Evolutionary conservation across 1,140 invertebrate species (phyloP), one percentile per base, ranked within the genome.

Genomic region (Chrysoperla carnea): DNA sequence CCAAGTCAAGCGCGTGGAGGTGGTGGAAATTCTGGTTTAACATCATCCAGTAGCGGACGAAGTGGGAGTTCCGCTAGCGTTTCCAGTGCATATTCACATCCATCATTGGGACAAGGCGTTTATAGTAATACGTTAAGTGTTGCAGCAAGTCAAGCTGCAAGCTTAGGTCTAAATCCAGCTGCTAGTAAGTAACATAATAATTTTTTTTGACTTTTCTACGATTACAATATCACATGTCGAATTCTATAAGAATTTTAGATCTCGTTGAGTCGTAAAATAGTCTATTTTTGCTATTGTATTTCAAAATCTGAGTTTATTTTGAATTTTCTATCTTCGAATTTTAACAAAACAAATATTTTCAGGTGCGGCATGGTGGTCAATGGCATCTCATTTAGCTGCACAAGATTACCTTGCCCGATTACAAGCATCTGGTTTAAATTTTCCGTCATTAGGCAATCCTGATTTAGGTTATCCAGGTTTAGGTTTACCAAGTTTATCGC

Each of bases 291-390:
- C 5, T 23, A 23, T 23, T 23, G 2, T n/a, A n/a, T n/a, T n/a
- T n/a, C n/a, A n/a, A n/a, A 23, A 23, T 23, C 17, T 23, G 5
- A 23, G 2, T 23, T 23, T 23, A 23, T 23, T 23, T 23, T 5
- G 17, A 23, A 23, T 23, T 23, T 23, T 23, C 17, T 5, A 23
- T 23, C 2, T 23, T 23, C 17, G 17, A 23, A 23, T 23, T 23
- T 23, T 23, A 23, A 23, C 17, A 23, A 23, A n/a, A 23, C 2
- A 14, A 45, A 38, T 41, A 39, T n/a, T 60, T 59, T 43, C 64
- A 72, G 81, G 78, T 61, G 78, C 78, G 49, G 78, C 80, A 44
- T 88, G 84, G 84, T 87, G 82, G 82, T 81, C 78, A 15, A 85
- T 88, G 81, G 81, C 84, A 15, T 81, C 78, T 27, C 83, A 86